A percentile compares a stretch with the other conserved stretches of the same genome.
These are phyloP conservation scores for Prionace glauca DNA, from an alignment of 2,797 vertebrate genomes.

Conservation along the genomic window DNA sequence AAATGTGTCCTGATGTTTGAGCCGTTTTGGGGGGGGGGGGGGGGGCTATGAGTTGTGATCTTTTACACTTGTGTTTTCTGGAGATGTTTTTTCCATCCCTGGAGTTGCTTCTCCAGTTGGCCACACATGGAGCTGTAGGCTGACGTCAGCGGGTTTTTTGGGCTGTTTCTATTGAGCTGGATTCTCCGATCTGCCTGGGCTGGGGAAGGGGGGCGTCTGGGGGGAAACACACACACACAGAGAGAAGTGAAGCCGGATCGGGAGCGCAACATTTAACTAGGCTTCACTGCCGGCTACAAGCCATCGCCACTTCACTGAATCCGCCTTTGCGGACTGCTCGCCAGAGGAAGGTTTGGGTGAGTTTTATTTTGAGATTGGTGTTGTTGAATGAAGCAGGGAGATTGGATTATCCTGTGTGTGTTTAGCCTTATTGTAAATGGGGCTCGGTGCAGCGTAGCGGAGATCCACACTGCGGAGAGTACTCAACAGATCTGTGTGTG, in stretches of 20 bases:
- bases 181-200: not conserved
- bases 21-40: not conserved
- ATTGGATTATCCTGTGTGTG: not conserved
- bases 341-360: not conserved
- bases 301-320: not conserved
- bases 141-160: slow-evolving; percentile 11
- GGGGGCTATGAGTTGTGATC: not conserved
- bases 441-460: not conserved
- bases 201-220: too few relatives aligned
- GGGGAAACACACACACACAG: too few relatives aligned
- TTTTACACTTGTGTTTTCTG: not conserved
- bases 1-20: not conserved
- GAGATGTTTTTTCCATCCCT: not conserved
- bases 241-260: not conserved
- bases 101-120: not conserved
- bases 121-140: slow-evolving; percentile 23
- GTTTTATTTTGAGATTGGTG: not conserved
- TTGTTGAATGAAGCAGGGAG: not conserved
- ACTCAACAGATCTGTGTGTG: not conserved
- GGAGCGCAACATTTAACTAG: not conserved
- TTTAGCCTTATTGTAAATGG: not conserved
- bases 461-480: not conserved
- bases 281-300: not conserved
- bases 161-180: slow-evolving; percentile 2
- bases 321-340: not conserved